Percentiles rank a stretch among this genome's conserved stretches.
Evolutionary conservation across 2,888 invertebrate genomes (phyloP).

Genomic region (Hirtodrosophila alboralis): DNA sequence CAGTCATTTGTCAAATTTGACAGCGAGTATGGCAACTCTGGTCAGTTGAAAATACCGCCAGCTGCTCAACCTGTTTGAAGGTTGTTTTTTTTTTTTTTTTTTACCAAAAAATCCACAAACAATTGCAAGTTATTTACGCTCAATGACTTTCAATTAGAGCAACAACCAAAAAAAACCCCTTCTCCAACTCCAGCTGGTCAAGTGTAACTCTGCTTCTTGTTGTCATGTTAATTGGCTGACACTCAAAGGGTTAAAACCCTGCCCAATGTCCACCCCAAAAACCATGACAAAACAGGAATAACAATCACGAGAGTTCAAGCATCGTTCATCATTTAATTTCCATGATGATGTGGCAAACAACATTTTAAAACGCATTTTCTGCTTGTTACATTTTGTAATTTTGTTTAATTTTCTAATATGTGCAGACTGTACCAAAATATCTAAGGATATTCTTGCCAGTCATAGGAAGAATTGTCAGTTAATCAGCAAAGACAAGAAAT

Average conservation of each 20-base stretch:
- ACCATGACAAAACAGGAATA: neutral
- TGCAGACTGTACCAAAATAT: constrained; percentile 25
- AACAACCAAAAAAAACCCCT: constrained; percentile 23
- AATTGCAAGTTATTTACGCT: constrained; percentile 60
- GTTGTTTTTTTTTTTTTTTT: too few species aligned
- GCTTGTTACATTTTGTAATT: constrained; percentile 65
- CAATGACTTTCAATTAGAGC: constrained; percentile 78
- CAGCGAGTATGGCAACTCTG: constrained; percentile 45
- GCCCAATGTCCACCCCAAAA: constrained; percentile 35
- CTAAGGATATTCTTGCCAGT: constrained; percentile 33
- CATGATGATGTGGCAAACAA: constrained; percentile 58
- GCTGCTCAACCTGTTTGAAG: constrained; percentile 72
- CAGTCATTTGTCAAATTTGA: constrained; percentile 69
- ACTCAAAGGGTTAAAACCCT: constrained; percentile 63
- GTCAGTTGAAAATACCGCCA: constrained; percentile 49
- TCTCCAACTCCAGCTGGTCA: constrained; percentile 40
- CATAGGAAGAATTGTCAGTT: constrained; percentile 41
- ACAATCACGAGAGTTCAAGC: constrained; percentile 8
- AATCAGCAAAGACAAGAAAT: constrained; percentile 7
- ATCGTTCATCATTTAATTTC: constrained; percentile 32
- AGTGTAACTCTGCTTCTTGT: constrained; percentile 42
- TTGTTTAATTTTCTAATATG: constrained; percentile 39
- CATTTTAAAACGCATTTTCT: constrained; percentile 68
- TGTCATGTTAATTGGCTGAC: constrained; percentile 69
- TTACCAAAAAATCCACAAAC: constrained; percentile 29